Percentiles rank a stretch among this genome's conserved stretches.
These are phyloP conservation scores for Dorcus hopei DNA, from an alignment of 2,888 invertebrate species.

Conservation along the genomic window DNA sequence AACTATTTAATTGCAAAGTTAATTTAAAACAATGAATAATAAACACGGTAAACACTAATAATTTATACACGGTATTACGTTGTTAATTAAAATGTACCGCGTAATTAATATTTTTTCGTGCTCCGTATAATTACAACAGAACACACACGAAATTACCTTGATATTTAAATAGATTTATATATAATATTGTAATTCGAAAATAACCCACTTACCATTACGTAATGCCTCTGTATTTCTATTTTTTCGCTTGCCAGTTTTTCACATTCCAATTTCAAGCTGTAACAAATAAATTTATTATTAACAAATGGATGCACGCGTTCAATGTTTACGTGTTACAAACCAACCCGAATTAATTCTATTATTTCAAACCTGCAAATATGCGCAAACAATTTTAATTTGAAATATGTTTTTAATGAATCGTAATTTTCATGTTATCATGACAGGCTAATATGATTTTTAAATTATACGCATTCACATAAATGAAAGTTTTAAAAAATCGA, in stretches of 20 bases:
- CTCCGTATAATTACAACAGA: background rate
- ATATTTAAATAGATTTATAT: background rate
- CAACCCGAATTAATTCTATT: too few species aligned
- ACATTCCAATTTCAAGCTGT: slow-evolving; percentile 94
- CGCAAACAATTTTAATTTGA: too few species aligned
- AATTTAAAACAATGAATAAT: background rate
- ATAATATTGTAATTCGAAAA: background rate
- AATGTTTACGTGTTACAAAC: too few species aligned
- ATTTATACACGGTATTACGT: background rate
- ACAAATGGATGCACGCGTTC: too few species aligned
- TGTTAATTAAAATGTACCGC: background rate
- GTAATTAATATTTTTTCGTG: background rate
- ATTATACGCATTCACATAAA: too few species aligned
- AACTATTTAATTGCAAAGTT: slow-evolving; percentile 1
- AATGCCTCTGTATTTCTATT: slow-evolving; percentile 98
- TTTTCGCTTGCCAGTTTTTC: slow-evolving; percentile 97
- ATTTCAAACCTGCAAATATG: too few species aligned
- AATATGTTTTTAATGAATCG: too few species aligned
- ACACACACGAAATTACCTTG: background rate
- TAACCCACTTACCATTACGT: slow-evolving; percentile 87
- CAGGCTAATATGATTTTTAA: too few species aligned
- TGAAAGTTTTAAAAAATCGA: too few species aligned
- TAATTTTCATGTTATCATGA: too few species aligned
- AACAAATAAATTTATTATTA: slow-evolving; percentile 42
- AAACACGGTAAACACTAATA: background rate